Conservation (phyloP, 92 coral and sea anemone species). For the Epizoanthus rinbou region DNA sequence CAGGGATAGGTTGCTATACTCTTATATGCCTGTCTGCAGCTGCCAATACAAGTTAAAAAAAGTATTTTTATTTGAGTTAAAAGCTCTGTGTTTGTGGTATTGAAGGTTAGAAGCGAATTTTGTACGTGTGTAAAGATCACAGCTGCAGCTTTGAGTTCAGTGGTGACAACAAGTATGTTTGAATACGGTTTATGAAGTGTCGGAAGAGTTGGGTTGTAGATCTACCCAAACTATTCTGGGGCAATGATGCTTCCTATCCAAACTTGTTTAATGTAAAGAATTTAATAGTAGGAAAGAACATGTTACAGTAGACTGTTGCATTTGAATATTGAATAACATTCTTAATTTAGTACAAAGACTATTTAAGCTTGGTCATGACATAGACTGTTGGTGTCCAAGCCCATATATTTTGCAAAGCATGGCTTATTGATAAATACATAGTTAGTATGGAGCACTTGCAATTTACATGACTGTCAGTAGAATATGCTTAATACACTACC, state of each 20-base stretch:
- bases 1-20: not conserved
- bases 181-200: not conserved
- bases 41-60: not conserved
- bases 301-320: constrained; percentile 21
- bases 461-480: not conserved
- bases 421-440: not conserved
- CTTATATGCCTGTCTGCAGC: not conserved
- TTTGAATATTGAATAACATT: constrained; percentile 1
- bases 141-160: constrained; percentile 1
- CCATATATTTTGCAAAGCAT: constrained; percentile 22
- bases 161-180: not conserved
- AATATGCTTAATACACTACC: not conserved
- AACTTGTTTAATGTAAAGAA: constrained; percentile 14
- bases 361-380: constrained; percentile 30
- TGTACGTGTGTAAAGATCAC: not conserved
- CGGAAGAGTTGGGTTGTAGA: not conserved
- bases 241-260: constrained; percentile 9
- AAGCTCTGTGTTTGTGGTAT: not conserved
- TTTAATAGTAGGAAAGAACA: not conserved
- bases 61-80: not conserved
- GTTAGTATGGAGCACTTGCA: not conserved
- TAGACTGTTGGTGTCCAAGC: constrained; percentile 27
- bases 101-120: not conserved
- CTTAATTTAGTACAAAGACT: constrained; percentile 35
- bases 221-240: not conserved